Evolutionary conservation across 2,888 invertebrate genomes (phyloP), one percentile per base, ranked within the genome.

Genomic region (Andrena hattorfiana): DNA sequence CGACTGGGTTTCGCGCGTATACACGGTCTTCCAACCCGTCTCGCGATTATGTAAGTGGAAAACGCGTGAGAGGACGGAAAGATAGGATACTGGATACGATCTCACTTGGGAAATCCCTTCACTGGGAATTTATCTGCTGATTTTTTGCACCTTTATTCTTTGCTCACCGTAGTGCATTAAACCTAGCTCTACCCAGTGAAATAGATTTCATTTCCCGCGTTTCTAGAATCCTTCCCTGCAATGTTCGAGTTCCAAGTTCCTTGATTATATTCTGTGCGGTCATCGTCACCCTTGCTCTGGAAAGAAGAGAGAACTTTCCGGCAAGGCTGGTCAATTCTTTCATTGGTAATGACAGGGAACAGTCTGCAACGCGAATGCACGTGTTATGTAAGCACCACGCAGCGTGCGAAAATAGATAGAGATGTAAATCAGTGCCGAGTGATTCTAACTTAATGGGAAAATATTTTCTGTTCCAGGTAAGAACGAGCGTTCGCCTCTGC

Each of bases 391-490:
- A 85, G 8, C 32, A 72, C 23, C 54, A 20, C 26, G 60, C 48
- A 67, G 32, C 59, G 54, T 56, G 67, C 51, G 67, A 77, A 74
- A 81, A 70, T 35, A 74, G 67, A 71, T 49, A 56, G 42, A 70
- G 56, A 75, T 82, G 71, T 69, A 75, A 86, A 85, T 77, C 66
- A 70, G 73, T 42, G 23, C n/a, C 28, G 69, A 56, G 77, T 75
- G 49, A 62, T 75, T 67, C 28, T 70, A 56, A 56, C 48, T 71
- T 83, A 84, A 86, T 73, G 71, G 59, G 84, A 77, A 86, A 87
- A 87, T 75, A 51, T 81, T 87, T 75, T 85, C 74, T 85, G 64
- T 85, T 87, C 20, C 85, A 85, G 85, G 85, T 85, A 81, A 77
- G 71, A 68, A 70, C 26, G 49, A 63, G 32, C 51, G 23, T 67